Conservation (phyloP, 1,140 invertebrate genomes). For the Drosophila nikananu region DNA sequence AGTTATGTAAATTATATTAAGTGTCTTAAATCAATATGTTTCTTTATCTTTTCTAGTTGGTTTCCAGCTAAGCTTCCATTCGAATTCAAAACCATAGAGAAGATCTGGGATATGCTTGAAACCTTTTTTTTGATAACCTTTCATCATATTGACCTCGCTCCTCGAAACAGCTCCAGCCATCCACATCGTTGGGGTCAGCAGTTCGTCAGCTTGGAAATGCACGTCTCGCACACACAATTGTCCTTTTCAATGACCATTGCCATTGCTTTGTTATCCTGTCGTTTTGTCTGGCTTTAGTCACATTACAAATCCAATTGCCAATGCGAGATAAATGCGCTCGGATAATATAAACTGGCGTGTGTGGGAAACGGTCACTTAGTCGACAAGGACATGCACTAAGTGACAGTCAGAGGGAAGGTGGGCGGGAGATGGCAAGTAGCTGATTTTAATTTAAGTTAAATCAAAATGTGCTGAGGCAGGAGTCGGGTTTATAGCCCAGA, state of each 20-base stretch:
- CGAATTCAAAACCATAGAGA: background rate
- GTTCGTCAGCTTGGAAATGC: slow-evolving; percentile 41
- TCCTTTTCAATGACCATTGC: slow-evolving; percentile 55
- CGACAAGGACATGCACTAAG: slow-evolving; percentile 35
- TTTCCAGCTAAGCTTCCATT: no score
- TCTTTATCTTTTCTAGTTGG: background rate
- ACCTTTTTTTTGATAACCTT: slow-evolving; percentile 27
- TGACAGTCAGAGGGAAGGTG: slow-evolving; percentile 11
- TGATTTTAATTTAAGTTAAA: slow-evolving; percentile 71
- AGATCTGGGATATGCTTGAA: slow-evolving; percentile 6
- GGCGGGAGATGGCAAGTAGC: slow-evolving; percentile 5
- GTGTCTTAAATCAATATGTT: background rate
- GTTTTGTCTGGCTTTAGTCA: slow-evolving; percentile 47
- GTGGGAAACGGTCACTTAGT: slow-evolving; percentile 54
- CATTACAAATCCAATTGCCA: slow-evolving; percentile 69
- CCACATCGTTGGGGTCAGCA: slow-evolving; percentile 30
- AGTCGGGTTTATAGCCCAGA: slow-evolving; percentile 20
- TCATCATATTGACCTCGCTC: slow-evolving; percentile 9
- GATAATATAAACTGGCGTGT: slow-evolving; percentile 59
- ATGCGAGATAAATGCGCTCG: slow-evolving; percentile 68
- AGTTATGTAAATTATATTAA: background rate
- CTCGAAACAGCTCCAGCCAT: background rate
- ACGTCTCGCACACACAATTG: slow-evolving; percentile 49
- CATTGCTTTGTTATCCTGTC: slow-evolving; percentile 55
- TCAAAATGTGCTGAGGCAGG: slow-evolving; percentile 60